A percentile compares a stretch with the other conserved stretches of the same genome.
phyloP scores from a whole-genome alignment of 1,140 invertebrate genomes.

The Leptinotarsa defecta region DNA sequence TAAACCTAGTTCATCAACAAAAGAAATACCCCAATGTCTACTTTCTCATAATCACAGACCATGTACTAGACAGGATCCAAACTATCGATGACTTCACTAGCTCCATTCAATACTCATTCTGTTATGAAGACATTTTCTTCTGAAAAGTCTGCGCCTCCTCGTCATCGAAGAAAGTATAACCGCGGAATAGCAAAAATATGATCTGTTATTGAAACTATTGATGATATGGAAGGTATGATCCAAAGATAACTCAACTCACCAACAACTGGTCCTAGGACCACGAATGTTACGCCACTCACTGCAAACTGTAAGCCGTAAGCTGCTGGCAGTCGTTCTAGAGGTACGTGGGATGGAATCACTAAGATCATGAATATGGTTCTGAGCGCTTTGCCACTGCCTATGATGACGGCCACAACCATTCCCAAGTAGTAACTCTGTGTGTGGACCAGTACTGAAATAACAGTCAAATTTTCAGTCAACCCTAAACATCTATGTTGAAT shows the following conservation, averaged over 20 bases:
- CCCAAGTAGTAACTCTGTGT: constrained; percentile 43
- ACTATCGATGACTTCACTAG: no score
- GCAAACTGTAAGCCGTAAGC: constrained; percentile 67
- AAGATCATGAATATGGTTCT: constrained; percentile 70
- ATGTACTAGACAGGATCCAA: no score
- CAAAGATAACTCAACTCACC: constrained; percentile 55
- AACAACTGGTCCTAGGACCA: constrained; percentile 63
- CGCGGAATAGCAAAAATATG: no score
- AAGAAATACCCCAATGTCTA: no score
- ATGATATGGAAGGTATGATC: no score
- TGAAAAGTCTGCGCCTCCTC: no score
- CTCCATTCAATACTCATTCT: no score
- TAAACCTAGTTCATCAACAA: no score
- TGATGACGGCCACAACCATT: constrained; percentile 60
- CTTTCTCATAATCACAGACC: no score
- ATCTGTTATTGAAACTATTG: no score
- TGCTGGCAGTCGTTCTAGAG: constrained; percentile 64
- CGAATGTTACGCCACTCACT: constrained; percentile 63
- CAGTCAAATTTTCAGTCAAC: neutral
- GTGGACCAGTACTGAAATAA: constrained; percentile 47
- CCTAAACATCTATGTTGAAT: neutral
- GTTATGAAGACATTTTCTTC: no score
- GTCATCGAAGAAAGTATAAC: no score
- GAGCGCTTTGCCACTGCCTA: constrained; percentile 67
- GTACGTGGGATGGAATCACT: constrained; percentile 68